Percentiles rank a stretch among this genome's conserved stretches.
Conservation (phyloP, 37 sponge, comb jelly and placozoan genomes). For the Aplysina aerophoba region DNA sequence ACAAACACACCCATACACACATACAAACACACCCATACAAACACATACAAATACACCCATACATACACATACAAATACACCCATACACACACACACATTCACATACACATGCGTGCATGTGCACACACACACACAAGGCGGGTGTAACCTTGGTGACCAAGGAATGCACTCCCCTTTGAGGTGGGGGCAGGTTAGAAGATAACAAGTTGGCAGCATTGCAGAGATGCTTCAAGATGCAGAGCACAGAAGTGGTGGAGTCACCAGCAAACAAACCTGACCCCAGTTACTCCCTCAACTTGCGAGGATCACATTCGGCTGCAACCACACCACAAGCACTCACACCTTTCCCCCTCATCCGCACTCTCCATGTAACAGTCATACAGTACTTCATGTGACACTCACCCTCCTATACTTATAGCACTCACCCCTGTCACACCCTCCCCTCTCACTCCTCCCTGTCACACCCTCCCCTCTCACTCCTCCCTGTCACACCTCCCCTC, state of each 20-base stretch:
- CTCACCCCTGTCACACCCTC: background rate
- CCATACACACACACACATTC: conserved; percentile 48
- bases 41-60: conserved; percentile 50
- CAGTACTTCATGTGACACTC: background rate
- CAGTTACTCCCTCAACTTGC: background rate
- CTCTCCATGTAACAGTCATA: background rate
- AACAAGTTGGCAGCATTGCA: no score
- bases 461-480: no score
- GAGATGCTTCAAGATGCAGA: no score
- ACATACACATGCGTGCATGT: conserved; percentile 39
- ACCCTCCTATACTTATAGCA: background rate
- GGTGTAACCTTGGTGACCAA: no score
- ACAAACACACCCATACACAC: conserved; percentile 53
- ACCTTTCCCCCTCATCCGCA: background rate
- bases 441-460: no score
- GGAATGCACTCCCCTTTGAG: no score
- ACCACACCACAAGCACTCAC: conserved; percentile 6
- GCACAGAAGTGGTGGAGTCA: background rate
- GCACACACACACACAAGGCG: conserved; percentile 25
- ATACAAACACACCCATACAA: conserved; percentile 49
- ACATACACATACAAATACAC: conserved; percentile 47
- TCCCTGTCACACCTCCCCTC: no score
- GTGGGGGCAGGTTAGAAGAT: no score
- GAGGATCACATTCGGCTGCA: conserved; percentile 12
- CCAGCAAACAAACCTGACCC: background rate